Conservation (phyloP, 2,113 vertebrate genomes). For the Panthera tigris region DNA sequence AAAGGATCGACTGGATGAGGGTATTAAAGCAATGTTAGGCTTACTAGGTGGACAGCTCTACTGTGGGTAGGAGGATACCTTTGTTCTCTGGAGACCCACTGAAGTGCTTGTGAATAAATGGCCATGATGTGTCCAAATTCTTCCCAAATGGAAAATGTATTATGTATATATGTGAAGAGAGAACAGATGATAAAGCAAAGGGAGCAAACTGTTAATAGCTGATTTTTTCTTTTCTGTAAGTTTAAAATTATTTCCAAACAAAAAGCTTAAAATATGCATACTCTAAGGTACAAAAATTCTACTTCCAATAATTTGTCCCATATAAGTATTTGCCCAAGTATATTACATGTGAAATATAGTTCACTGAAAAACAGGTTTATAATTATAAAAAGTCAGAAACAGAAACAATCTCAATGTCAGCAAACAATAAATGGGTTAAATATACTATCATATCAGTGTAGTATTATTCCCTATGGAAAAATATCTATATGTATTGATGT, state of each 20-base stretch:
- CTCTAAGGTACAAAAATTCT: not conserved
- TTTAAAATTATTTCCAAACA: slow-evolving; percentile 23
- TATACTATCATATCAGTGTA: not conserved
- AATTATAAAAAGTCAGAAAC: not conserved
- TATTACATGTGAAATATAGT: not conserved
- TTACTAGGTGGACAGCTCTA: not conserved
- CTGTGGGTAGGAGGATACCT: not conserved
- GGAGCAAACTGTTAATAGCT: not conserved
- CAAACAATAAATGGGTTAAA: not conserved
- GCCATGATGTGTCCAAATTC: not conserved
- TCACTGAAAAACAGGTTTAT: not conserved
- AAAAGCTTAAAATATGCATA: not conserved
- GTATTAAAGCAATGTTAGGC: not conserved
- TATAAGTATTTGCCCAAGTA: not conserved
- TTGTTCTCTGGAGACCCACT: not conserved
- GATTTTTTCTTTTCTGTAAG: not conserved
- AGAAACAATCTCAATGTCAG: not conserved
- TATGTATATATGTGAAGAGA: not conserved
- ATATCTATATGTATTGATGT: not conserved
- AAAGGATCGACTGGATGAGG: not conserved
- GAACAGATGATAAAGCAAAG: not conserved
- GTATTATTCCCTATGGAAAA: not conserved
- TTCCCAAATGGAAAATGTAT: not conserved
- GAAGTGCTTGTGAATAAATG: not conserved
- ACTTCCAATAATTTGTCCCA: not conserved